These are phyloP conservation scores for Bujurquina vittata DNA, from an alignment of 2,113 vertebrate genomes.

Conservation along the genomic window DNA sequence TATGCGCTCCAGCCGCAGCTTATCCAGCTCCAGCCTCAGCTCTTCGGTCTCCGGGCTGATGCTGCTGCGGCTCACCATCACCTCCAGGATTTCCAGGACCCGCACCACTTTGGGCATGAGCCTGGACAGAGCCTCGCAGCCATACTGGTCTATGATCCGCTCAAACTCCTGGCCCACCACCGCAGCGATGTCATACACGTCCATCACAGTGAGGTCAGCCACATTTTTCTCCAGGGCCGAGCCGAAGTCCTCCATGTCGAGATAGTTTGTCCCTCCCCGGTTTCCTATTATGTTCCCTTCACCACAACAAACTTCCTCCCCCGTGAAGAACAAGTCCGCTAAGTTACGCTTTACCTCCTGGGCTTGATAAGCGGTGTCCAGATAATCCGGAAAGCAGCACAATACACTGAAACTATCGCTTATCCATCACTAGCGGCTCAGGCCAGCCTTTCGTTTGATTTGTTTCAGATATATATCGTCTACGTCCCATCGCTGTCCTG, in stretches of 20 bases:
- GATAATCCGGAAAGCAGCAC: not conserved
- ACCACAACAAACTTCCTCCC: conserved; percentile 60
- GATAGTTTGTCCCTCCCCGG: conserved; percentile 34
- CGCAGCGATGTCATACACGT: conserved; percentile 96
- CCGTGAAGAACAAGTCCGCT: conserved; percentile 17
- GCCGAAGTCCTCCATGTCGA: conserved; percentile 82
- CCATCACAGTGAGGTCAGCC: conserved; percentile 95
- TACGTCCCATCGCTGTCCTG: conserved; percentile 62
- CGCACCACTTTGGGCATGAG: conserved; percentile 98
- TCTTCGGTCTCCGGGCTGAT: conserved; percentile 93
- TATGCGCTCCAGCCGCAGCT: conserved; percentile 89
- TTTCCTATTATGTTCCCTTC: conserved; percentile 49
- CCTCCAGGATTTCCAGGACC: conserved; percentile 96
- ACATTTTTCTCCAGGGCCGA: conserved; percentile 93
- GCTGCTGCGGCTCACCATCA: conserved; percentile 92
- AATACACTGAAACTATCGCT: not conserved
- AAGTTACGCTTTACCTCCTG: not conserved
- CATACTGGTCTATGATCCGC: conserved; percentile 94
- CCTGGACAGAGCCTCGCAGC: conserved; percentile 91
- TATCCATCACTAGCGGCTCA: not conserved
- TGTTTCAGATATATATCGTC: conserved; percentile 25
- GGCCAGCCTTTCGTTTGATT: not conserved
- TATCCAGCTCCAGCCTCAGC: conserved; percentile 94
- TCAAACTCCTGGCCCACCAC: conserved; percentile 98
- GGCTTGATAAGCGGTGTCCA: not conserved